A percentile compares a stretch with the other conserved stretches of the same genome.
These are phyloP conservation scores for Scrobipalpa atriplicella DNA, from an alignment of 2,888 invertebrate species.

Conservation along the genomic window DNA sequence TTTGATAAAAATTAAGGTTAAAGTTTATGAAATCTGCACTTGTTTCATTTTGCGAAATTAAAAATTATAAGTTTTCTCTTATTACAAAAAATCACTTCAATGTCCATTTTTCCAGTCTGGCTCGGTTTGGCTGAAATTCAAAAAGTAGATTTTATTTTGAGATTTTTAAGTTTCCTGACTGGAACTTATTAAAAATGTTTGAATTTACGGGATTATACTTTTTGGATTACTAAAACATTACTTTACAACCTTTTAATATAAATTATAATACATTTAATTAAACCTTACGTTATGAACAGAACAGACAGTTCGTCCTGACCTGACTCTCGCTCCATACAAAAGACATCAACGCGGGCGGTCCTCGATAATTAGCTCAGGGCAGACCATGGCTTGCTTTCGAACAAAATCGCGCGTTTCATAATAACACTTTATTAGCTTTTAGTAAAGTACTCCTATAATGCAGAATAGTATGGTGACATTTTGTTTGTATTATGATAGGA, in stretches of 20 bases:
- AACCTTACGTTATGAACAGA: not conserved
- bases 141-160: too few relatives aligned
- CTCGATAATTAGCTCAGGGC: slow-evolving; percentile 23
- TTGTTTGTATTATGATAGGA: slow-evolving; percentile 10
- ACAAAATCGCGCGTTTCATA: too few relatives aligned
- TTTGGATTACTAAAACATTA: too few relatives aligned
- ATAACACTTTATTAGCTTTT: not conserved
- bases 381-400: not conserved
- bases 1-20: not conserved
- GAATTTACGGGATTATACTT: too few relatives aligned
- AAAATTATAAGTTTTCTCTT: too few relatives aligned
- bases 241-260: not conserved
- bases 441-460: not conserved
- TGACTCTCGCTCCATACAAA: slow-evolving; percentile 48
- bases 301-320: not conserved
- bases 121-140: too few relatives aligned
- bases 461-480: not conserved
- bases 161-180: too few relatives aligned
- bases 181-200: too few relatives aligned
- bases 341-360: slow-evolving; percentile 74
- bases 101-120: too few relatives aligned
- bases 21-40: too few relatives aligned
- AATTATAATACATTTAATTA: not conserved
- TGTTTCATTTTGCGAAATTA: too few relatives aligned
- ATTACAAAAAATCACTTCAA: too few relatives aligned